Base-by-base conservation (phyloP, 35 echinoderm and acorn worm genomes). In the Lytechinus variegatus region DNA sequence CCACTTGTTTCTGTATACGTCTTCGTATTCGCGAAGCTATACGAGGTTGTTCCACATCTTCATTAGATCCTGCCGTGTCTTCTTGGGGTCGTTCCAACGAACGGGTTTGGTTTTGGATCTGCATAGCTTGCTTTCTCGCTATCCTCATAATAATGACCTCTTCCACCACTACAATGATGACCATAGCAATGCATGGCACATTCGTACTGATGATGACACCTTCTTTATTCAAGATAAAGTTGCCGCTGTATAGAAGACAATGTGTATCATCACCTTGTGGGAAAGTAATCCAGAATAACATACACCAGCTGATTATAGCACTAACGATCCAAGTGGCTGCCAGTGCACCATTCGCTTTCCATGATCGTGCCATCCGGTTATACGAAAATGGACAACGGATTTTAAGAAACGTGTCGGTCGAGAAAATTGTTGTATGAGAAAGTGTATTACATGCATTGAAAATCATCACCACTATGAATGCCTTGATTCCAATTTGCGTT, bases 101-200 rank as follows among this genome's bases (percentile, higher is more conserved):
- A 8, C 52, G 28, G 87, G 27, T 89, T 53, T 53, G 87, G 87
- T 51, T 29, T 89, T 29, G 29, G 87, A 89, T 33, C 87, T 89
- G 87, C 28, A 89, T 1, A 19, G 87, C 87, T 89, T 89, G 87
- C 87, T 89, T 89, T n/a, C 87, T 89, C 14, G 87, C 87, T 33
- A 29, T 89, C 87, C 8, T 12, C 29, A 89, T 89, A 9, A 89
- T 29, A 33, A 89, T 33, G 27, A 89, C 19, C 14, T 89, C 87
- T 8, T 33, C 87, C 87, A 89, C 87, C 28, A 89, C 52, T 9
- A 28, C 14, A 10, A 89, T 27, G 24, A 89, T 10, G 9, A 71
- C 14, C 61, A 71, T 13, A 2, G 3, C 9, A 21, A 71, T 71
- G 4, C 3, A 24, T 21, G 14, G 3, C 61, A 71, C 61, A 14